A percentile compares a stretch with the other conserved stretches of the same genome.
phyloP scores from a whole-genome alignment of 2,113 vertebrate genomes.

The Acrocephalus kingi region DNA sequence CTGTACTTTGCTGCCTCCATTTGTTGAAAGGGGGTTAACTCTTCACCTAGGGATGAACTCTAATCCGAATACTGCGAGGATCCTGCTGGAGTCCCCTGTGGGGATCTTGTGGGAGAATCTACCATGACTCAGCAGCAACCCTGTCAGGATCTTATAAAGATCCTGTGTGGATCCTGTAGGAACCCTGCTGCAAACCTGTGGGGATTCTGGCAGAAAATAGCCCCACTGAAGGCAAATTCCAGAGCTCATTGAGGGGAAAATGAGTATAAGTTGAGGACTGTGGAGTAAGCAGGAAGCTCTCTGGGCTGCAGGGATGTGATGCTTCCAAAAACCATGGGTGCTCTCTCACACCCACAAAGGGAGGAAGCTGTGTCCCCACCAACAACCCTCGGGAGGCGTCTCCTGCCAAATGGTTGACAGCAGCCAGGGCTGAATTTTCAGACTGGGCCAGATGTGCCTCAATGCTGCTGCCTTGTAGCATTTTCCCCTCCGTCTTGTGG shows the following conservation, averaged over 20 bases:
- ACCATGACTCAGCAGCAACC: fast-evolving
- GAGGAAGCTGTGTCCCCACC: neutral
- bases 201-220: neutral
- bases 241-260: neutral
- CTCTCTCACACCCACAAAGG: neutral
- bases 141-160: neutral
- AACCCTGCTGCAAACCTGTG: neutral
- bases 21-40: neutral
- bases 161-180: neutral
- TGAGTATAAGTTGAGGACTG: fast-evolving
- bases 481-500: neutral
- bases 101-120: neutral
- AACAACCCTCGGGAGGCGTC: neutral
- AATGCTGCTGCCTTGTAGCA: neutral
- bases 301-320: neutral
- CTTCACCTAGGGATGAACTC: neutral
- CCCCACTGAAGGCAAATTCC: neutral
- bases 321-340: neutral
- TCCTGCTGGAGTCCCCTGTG: neutral
- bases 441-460: neutral
- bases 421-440: neutral
- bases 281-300: neutral
- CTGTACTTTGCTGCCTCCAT: neutral
- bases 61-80: fast-evolving
- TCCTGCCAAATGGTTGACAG: neutral